Evolutionary conservation across 2,113 vertebrate species (phyloP).

Genomic region (Cyprinus carpio): DNA sequence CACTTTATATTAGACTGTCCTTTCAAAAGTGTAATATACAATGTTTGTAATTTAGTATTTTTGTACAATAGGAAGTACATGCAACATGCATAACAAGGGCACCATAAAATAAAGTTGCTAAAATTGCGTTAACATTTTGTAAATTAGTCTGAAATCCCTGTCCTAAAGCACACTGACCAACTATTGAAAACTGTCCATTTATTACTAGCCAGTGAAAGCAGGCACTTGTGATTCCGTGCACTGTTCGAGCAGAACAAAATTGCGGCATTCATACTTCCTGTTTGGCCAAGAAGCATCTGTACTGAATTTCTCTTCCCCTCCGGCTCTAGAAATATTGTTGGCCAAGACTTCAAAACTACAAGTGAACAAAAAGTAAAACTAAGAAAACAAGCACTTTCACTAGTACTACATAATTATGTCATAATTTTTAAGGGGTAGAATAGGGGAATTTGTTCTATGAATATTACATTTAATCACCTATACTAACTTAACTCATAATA

Average conservation of each 20-base stretch:
- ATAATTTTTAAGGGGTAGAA: background rate
- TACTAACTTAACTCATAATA: background rate
- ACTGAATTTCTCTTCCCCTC: background rate
- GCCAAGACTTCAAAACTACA: background rate
- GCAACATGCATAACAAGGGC: background rate
- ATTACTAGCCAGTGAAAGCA: background rate
- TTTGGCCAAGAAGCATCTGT: background rate
- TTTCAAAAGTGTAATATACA: background rate
- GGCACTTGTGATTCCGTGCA: background rate
- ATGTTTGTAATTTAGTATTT: too few relatives aligned
- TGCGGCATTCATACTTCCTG: constrained; percentile 24
- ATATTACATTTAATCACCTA: background rate
- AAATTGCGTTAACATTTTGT: background rate
- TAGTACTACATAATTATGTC: constrained; percentile 1
- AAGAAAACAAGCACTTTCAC: background rate
- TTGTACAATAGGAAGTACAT: background rate
- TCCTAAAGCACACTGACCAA: background rate
- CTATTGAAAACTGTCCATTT: background rate
- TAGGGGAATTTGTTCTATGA: background rate
- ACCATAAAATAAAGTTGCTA: background rate
- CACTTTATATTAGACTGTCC: background rate
- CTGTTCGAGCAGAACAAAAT: background rate
- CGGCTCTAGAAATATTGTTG: too few relatives aligned
- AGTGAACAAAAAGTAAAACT: background rate
- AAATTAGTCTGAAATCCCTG: background rate